Percentiles rank a stretch among this genome's conserved stretches.
Conservation (phyloP, 2,113 vertebrate species). For the Gallinago paraguaiae region DNA sequence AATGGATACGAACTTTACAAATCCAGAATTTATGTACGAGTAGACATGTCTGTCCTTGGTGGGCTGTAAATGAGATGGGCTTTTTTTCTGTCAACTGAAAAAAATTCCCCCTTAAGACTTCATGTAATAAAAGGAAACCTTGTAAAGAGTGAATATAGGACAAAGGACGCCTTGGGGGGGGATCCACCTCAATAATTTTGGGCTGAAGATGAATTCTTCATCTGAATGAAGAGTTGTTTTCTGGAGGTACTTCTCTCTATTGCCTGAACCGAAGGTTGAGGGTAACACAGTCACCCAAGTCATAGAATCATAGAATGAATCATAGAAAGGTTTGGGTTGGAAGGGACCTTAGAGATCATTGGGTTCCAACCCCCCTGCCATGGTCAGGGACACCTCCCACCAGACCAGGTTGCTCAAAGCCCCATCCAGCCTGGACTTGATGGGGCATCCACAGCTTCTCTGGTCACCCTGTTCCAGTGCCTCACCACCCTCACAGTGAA, state of each 20-base stretch:
- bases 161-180: neutral
- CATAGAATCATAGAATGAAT: too few species aligned
- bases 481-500: too few species aligned
- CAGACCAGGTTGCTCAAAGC: too few species aligned
- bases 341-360: too few species aligned
- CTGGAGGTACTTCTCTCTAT: neutral
- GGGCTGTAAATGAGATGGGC: neutral
- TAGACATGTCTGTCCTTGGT: neutral
- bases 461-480: too few species aligned
- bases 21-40: neutral
- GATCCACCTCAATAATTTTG: neutral
- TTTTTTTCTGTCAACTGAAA: neutral
- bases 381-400: too few species aligned
- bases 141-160: neutral
- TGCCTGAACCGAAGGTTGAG: neutral
- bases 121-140: neutral
- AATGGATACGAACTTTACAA: neutral
- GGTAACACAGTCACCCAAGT: neutral
- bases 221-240: neutral
- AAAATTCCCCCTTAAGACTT: neutral
- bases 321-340: too few species aligned
- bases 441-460: too few species aligned
- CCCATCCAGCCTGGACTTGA: too few species aligned
- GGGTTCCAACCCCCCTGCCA: too few species aligned
- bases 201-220: neutral